These are phyloP conservation scores for Crossocerus cetratus DNA, from an alignment of 2,888 invertebrate species.

Conservation along the genomic window DNA sequence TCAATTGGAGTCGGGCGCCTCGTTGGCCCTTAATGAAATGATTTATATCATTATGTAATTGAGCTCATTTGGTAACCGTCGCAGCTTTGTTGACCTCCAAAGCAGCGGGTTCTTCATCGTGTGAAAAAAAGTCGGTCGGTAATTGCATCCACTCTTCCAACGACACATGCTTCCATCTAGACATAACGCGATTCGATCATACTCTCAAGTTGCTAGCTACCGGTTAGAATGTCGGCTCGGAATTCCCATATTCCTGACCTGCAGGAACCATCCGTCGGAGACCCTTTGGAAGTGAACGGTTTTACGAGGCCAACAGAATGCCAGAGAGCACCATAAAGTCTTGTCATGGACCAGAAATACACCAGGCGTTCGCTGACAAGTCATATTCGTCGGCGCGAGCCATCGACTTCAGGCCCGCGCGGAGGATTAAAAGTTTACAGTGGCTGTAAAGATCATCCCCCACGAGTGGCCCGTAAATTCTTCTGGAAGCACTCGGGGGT, in stretches of 20 bases:
- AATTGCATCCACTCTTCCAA: too few species aligned
- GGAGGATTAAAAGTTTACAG: constrained; percentile 41
- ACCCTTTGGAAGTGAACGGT: constrained; percentile 13
- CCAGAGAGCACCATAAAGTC: constrained; percentile 12
- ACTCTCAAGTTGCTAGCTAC: not conserved
- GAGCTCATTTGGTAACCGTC: constrained; percentile 33
- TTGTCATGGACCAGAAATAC: constrained; percentile 14
- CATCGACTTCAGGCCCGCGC: constrained; percentile 22
- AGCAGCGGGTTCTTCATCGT: constrained; percentile 6
- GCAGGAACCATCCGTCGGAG: not conserved
- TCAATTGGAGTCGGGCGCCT: constrained; percentile 34
- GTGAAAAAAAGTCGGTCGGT: too few species aligned
- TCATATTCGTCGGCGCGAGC: constrained; percentile 17
- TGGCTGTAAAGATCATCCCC: constrained; percentile 30
- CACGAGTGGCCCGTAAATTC: constrained; percentile 23
- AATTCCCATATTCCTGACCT: constrained; percentile 8
- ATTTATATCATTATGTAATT: constrained; percentile 55
- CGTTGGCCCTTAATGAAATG: constrained; percentile 43
- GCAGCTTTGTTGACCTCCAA: constrained; percentile 33
- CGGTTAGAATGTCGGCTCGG: not conserved
- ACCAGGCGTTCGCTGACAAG: not conserved
- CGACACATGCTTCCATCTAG: too few species aligned
- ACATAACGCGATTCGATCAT: too few species aligned
- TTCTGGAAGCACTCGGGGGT: constrained; percentile 17
- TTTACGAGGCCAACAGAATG: constrained; percentile 35